A percentile compares a stretch with the other conserved stretches of the same genome.
Evolutionary conservation across 1,140 invertebrate species (phyloP).

Genomic region (Caenorhabditis latens): DNA sequence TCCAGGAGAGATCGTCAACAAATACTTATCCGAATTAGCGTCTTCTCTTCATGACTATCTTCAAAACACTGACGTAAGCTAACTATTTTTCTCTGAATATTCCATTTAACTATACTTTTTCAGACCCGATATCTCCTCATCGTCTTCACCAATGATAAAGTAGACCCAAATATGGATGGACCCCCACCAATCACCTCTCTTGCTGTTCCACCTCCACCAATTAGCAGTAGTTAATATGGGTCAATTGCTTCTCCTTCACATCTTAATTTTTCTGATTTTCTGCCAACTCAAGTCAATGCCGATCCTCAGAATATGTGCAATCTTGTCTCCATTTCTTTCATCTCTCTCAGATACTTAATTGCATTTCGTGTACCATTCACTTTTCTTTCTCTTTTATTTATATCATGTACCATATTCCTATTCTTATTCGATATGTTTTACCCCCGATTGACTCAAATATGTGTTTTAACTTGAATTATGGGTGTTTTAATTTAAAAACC

Average conservation of each 20-base stretch:
- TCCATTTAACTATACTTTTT: neutral
- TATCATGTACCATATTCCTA: neutral
- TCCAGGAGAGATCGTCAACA: conserved; percentile 11
- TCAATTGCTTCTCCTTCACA: neutral
- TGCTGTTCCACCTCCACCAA: conserved; percentile 26
- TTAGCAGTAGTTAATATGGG: neutral
- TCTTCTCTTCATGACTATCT: conserved; percentile 4
- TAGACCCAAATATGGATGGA: conserved; percentile 4
- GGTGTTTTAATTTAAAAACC: conserved; percentile 36
- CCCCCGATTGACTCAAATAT: conserved; percentile 34
- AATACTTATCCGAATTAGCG: conserved; percentile 11
- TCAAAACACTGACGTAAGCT: conserved; percentile 16
- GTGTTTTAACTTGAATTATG: conserved; percentile 54
- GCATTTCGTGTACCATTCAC: too few relatives aligned
- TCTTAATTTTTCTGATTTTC: neutral
- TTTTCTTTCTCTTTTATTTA: neutral
- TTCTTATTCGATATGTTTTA: neutral
- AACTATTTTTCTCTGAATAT: neutral
- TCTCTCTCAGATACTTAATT: neutral
- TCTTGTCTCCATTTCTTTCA: conserved; percentile 29
- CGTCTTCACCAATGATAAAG: conserved; percentile 45
- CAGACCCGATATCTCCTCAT: conserved; percentile 31
- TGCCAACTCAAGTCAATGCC: conserved; percentile 25
- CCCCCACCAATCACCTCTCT: neutral
- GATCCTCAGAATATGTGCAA: conserved; percentile 45